Evolutionary conservation across 1,140 invertebrate genomes (phyloP).

Genomic region (Eurosta solidaginis): DNA sequence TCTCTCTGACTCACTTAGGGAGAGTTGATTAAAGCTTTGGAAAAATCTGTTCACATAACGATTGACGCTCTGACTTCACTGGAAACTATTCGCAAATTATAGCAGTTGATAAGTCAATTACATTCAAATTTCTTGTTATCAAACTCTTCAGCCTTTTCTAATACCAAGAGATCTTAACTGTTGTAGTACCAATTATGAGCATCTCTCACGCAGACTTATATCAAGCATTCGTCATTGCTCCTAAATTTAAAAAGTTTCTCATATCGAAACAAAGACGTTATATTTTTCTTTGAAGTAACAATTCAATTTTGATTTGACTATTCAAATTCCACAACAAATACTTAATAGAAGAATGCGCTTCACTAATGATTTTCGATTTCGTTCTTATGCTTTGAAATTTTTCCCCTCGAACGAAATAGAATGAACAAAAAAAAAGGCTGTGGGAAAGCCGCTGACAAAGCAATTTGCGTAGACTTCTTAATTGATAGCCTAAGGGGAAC

Average conservation of each 20-base stretch:
- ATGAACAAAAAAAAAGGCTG: not conserved
- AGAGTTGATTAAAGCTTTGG: no score
- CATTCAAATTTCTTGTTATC: no score
- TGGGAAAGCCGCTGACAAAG: constrained; percentile 26
- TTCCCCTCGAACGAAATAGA: not conserved
- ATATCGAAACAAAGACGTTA: not conserved
- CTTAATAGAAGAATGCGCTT: not conserved
- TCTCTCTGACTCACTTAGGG: no score
- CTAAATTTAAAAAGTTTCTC: not conserved
- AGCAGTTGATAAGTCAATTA: no score
- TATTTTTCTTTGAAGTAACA: not conserved
- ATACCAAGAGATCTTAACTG: no score
- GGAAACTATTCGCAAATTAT: no score
- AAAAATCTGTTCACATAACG: no score
- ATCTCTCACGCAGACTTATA: no score
- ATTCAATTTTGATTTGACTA: constrained; percentile 13
- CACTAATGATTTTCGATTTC: constrained; percentile 15
- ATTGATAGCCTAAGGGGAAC: constrained; percentile 9
- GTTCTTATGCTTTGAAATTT: not conserved
- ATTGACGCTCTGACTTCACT: no score
- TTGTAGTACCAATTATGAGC: no score
- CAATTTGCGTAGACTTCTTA: constrained; percentile 25
- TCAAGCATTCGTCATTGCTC: not conserved
- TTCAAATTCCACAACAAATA: constrained; percentile 1
- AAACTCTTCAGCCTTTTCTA: no score